Evolutionary conservation across 2,888 invertebrate species (phyloP).

Genomic region (Hedya salicella): DNA sequence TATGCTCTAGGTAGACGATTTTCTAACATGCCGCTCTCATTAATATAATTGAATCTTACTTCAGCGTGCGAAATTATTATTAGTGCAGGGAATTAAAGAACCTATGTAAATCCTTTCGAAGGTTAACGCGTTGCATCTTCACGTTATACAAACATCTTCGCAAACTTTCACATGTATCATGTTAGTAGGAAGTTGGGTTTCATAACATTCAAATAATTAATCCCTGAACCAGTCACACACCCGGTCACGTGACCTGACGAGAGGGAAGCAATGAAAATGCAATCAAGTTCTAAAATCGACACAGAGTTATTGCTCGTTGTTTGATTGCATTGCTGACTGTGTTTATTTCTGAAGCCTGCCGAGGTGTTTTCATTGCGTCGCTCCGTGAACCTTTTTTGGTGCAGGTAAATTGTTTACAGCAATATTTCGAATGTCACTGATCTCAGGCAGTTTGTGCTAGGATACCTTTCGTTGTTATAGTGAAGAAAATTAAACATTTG

Average conservation of each 20-base stretch:
- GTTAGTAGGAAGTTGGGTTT: too few species aligned
- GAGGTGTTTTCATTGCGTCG: conserved; percentile 37
- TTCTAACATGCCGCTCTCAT: too few species aligned
- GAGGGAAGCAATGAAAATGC: conserved; percentile 38
- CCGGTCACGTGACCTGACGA: conserved; percentile 38
- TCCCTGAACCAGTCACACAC: conserved; percentile 29
- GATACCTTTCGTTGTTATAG: too few species aligned
- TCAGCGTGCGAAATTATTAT: too few species aligned
- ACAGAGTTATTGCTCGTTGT: conserved; percentile 26
- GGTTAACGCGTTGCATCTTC: too few species aligned
- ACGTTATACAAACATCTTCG: too few species aligned
- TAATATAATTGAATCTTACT: too few species aligned
- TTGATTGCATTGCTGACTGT: conserved; percentile 40
- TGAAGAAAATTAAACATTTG: too few species aligned
- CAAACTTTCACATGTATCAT: too few species aligned
- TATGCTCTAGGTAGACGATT: too few species aligned
- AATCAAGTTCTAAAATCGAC: conserved; percentile 41
- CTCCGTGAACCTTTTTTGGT: conserved; percentile 46
- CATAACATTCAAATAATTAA: not conserved
- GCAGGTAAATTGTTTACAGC: conserved; percentile 14
- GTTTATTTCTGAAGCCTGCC: conserved; percentile 37
- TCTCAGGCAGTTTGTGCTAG: not conserved
- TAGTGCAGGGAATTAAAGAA: too few species aligned
- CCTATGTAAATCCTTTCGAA: too few species aligned
- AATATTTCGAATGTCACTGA: not conserved